Evolutionary conservation across 1,140 invertebrate genomes (phyloP).

Genomic region (Bursaphelenchus mucronatus): DNA sequence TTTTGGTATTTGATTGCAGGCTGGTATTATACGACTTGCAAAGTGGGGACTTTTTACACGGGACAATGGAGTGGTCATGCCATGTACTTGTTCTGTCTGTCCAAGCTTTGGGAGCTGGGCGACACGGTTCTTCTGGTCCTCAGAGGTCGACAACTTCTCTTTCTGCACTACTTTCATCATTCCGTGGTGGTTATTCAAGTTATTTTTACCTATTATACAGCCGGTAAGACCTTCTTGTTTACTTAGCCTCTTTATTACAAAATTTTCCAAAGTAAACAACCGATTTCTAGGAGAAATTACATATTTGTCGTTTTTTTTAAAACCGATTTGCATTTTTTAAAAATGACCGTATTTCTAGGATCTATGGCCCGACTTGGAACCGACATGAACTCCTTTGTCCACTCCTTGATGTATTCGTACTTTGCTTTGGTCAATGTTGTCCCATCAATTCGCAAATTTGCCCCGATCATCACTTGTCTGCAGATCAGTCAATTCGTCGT

Average conservation of each 20-base stretch:
- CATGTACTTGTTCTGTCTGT: slow-evolving; percentile 27
- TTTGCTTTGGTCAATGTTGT: slow-evolving; percentile 19
- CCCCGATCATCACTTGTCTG: slow-evolving; percentile 25
- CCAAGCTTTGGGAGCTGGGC: slow-evolving; percentile 31
- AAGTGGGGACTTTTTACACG: slow-evolving; percentile 23
- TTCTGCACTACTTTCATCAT: slow-evolving; percentile 34
- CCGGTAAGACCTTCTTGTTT: slow-evolving; percentile 14
- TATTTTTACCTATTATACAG: slow-evolving; percentile 20
- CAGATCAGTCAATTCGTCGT: slow-evolving; percentile 31
- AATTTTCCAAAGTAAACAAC: no score
- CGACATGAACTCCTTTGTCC: slow-evolving; percentile 92
- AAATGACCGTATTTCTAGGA: slow-evolving; percentile 5
- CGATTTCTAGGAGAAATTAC: no score
- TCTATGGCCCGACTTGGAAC: slow-evolving; percentile 76
- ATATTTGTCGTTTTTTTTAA: neutral
- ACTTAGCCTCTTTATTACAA: neutral
- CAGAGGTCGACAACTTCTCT: slow-evolving; percentile 19
- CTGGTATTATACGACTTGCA: slow-evolving; percentile 30
- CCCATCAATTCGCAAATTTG: slow-evolving; percentile 12
- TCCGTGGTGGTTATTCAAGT: slow-evolving; percentile 26
- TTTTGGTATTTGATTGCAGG: slow-evolving; percentile 22
- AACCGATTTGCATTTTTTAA: neutral
- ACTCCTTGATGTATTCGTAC: slow-evolving; percentile 83
- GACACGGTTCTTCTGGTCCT: slow-evolving; percentile 31
- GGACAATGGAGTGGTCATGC: slow-evolving; percentile 22